phyloP scores from a whole-genome alignment of 2,113 vertebrate genomes.

The Bucco capensis region DNA sequence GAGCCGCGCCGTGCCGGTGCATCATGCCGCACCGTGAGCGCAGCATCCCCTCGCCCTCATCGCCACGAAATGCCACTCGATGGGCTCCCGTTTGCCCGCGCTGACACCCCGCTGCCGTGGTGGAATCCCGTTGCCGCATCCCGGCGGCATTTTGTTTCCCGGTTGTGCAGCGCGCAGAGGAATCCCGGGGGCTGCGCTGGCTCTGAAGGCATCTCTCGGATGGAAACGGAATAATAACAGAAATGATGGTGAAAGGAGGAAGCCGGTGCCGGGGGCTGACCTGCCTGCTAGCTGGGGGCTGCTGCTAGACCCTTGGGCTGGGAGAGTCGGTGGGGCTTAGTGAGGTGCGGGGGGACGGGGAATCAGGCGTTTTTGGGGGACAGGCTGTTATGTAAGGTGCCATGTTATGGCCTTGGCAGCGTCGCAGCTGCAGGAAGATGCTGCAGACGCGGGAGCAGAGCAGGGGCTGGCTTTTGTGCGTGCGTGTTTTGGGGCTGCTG shows the following conservation, averaged over 20 bases:
- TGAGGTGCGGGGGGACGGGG: neutral
- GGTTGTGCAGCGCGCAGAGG: neutral
- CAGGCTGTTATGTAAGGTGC: conserved; percentile 29
- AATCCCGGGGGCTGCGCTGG: neutral
- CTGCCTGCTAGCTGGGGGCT: neutral
- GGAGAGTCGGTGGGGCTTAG: neutral
- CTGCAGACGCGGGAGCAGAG: conserved; percentile 26
- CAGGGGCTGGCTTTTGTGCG: conserved; percentile 29
- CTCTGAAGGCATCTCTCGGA: neutral
- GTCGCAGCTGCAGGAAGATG: conserved; percentile 36
- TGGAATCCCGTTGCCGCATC: neutral
- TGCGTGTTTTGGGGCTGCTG: neutral
- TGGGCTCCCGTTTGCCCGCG: neutral
- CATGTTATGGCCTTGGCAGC: neutral
- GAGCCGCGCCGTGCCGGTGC: neutral
- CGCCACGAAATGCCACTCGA: neutral
- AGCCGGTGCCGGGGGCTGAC: neutral
- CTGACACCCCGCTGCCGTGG: neutral
- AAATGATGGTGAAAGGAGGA: neutral
- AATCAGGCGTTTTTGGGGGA: neutral
- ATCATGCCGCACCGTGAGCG: neutral
- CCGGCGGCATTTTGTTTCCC: neutral
- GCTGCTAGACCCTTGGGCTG: neutral
- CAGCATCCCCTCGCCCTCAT: neutral
- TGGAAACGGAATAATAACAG: neutral